Base-by-base conservation (phyloP, 2,888 invertebrate species). In the Drosophila mimica region DNA sequence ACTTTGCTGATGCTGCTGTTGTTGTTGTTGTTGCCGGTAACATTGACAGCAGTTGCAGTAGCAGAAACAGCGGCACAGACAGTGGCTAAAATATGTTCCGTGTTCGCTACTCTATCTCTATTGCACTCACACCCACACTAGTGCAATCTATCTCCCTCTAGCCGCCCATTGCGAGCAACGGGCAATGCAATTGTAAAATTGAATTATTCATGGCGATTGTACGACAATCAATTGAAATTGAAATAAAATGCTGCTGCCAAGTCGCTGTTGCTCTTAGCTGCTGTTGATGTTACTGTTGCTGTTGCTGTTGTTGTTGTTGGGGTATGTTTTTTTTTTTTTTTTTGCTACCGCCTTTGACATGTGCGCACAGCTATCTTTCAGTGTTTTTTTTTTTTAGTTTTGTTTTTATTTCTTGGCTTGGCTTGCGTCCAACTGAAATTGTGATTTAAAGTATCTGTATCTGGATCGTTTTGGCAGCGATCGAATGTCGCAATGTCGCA, bases 151-250 rank as follows among this genome's bases (percentile, higher is more conserved):
- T 87, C 74, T 72, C 65, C 76, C 66, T 83, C 86, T 82, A 70
- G 70, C 70, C 71, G 62, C 53, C 52, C 79, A 69, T 67, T 57
- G 71, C 77, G 61, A 64, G 57, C 70, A 72, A 68, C 69, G 80
- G 52, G 62, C 82, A 79, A 79, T 79, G 88, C 88, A 87, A 88
- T 86, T 88, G 81, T 76, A 84, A 88, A 91, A 92, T 88, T 91
- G 92, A 91, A 91, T 91, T 91, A 92, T 92, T 92, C 92, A 92
- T 92, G 92, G 92, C 92, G 92, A 92, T 92, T 92, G 92, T 92
- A 88, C 91, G 92, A 92, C 92, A 92, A 92, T 92, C 92, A 92
- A 92, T 92, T 92, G 92, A 91, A 92, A 92, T 92, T 92, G 91
- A 92, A 91, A 92, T 92, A 90, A 89, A 87, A 88, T 83, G 83